These are phyloP conservation scores for Catharus ustulatus DNA, from an alignment of 2,797 vertebrate genomes.

Conservation along the genomic window DNA sequence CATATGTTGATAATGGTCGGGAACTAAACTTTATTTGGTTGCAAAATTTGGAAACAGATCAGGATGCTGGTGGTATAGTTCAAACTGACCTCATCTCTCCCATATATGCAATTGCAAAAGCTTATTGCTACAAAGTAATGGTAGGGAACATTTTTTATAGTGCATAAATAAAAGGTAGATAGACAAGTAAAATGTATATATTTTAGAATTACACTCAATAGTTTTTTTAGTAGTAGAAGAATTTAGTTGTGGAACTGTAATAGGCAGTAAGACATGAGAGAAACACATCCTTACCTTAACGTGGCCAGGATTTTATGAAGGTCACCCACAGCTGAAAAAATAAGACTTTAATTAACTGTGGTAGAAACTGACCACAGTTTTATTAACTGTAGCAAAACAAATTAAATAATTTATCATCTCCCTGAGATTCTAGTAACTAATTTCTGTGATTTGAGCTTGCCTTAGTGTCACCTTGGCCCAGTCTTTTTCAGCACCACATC, in stretches of 20 bases:
- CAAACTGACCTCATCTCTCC: background rate
- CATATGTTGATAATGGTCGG: background rate
- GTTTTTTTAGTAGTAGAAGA: background rate
- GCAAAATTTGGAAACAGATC: background rate
- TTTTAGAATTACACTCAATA: background rate
- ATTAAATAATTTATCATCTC: background rate
- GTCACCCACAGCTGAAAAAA: background rate
- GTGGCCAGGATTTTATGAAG: background rate
- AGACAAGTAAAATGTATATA: background rate
- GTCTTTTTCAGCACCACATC: background rate
- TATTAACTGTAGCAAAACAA: constrained; percentile 28
- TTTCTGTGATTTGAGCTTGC: background rate
- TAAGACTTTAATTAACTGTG: background rate
- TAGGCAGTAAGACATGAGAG: background rate
- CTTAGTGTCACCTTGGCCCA: background rate
- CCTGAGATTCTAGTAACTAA: background rate
- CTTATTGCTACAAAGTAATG: background rate
- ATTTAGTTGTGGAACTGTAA: background rate
- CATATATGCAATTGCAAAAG: background rate
- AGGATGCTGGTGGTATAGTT: background rate
- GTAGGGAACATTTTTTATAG: background rate
- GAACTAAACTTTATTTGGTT: background rate
- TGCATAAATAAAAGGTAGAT: background rate
- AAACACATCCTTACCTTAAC: background rate
- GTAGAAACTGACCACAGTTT: background rate